phyloP scores from a whole-genome alignment of 1,140 invertebrate species.

The Coptotermes formosanus region DNA sequence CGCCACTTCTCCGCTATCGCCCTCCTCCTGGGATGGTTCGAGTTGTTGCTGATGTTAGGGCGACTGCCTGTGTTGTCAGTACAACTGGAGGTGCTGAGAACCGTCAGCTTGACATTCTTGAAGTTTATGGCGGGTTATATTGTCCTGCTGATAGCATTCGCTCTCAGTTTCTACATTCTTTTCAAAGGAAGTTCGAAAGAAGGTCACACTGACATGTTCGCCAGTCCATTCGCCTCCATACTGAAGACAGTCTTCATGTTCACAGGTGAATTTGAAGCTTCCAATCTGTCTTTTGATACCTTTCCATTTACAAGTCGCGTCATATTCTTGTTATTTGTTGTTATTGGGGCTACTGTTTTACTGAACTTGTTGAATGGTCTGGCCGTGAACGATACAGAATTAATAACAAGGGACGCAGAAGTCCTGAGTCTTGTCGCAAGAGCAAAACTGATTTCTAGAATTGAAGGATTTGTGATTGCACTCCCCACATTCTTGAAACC shows the following conservation, averaged over 20 bases:
- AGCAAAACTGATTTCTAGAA: constrained; percentile 41
- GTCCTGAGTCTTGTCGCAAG: constrained; percentile 7
- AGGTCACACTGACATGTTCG: constrained; percentile 47
- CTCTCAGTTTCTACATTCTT: too few species aligned
- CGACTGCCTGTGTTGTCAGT: too few species aligned
- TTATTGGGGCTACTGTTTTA: constrained; percentile 42
- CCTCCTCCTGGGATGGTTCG: too few species aligned
- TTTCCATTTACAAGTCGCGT: constrained; percentile 31
- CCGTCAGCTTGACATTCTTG: constrained; percentile 70
- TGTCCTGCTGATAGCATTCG: constrained; percentile 61
- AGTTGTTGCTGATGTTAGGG: too few species aligned
- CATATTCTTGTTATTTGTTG: constrained; percentile 41
- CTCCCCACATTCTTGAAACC: too few species aligned
- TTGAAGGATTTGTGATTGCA: too few species aligned
- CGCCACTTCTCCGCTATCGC: too few species aligned
- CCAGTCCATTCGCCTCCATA: constrained; percentile 61
- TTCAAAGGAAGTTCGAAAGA: too few species aligned
- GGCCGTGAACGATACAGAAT: constrained; percentile 41
- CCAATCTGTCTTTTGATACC: too few species aligned
- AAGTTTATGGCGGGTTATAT: constrained; percentile 57
- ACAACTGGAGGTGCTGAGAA: constrained; percentile 50
- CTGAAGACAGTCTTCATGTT: constrained; percentile 72
- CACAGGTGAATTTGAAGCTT: constrained; percentile 40
- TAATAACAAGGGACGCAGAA: constrained; percentile 37
- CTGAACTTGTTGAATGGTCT: constrained; percentile 45